Conservation (phyloP, 35 echinoderm and acorn worm species). For the Strongylocentrotus purpuratus region DNA sequence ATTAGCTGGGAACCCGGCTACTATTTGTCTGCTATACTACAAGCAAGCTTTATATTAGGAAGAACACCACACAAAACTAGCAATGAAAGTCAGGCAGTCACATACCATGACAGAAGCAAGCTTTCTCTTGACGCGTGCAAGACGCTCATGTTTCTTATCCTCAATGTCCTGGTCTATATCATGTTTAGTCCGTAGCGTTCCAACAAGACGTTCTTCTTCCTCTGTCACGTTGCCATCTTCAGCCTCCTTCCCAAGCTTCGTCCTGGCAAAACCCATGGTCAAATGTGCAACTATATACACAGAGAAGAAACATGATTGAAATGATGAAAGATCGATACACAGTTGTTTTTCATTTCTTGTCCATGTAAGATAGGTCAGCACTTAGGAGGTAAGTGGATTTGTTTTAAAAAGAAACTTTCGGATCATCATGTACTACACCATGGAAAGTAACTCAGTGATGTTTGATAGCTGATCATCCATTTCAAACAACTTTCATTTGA, state of each 20-base stretch:
- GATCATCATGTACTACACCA: too few species aligned
- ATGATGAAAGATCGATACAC: too few species aligned
- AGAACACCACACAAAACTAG: not conserved
- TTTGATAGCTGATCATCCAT: too few species aligned
- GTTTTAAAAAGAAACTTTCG: too few species aligned
- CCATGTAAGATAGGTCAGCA: too few species aligned
- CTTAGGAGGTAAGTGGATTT: too few species aligned
- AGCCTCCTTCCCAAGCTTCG: conserved; percentile 51
- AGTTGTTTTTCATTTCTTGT: too few species aligned
- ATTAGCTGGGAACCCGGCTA: too few species aligned
- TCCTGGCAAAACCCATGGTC: conserved; percentile 42
- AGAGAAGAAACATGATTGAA: too few species aligned
- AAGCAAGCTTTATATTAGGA: not conserved
- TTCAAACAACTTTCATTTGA: too few species aligned
- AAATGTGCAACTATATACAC: conserved; percentile 62
- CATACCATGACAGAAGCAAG: conserved; percentile 87
- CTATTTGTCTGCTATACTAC: too few species aligned
- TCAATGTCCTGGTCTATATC: conserved; percentile 64
- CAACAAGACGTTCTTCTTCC: conserved; percentile 56
- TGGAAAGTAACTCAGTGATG: too few species aligned
- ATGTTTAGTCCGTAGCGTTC: conserved; percentile 68
- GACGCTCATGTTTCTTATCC: conserved; percentile 58
- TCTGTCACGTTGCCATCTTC: conserved; percentile 49
- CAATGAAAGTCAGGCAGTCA: not conserved
- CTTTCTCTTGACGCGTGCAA: conserved; percentile 81